Evolutionary conservation across 2,113 vertebrate species (phyloP).

Genomic region (Rhodinocichla rosea): DNA sequence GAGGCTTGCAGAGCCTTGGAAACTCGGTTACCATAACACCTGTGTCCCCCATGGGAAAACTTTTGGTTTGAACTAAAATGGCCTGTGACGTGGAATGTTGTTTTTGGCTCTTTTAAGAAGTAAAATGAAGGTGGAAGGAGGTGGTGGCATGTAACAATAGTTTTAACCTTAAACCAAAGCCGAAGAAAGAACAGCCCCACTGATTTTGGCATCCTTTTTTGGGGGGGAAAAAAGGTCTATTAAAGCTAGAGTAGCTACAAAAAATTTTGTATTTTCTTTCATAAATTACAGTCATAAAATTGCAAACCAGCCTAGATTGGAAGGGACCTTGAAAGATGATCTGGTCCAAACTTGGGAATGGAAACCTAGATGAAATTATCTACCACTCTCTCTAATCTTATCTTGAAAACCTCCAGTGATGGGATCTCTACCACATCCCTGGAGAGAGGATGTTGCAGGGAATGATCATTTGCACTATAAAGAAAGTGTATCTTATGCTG

Average conservation of each 20-base stretch:
- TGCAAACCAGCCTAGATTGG: neutral
- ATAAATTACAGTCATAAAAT: neutral
- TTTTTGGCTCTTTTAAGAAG: neutral
- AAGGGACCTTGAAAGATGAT: neutral
- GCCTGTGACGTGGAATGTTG: neutral
- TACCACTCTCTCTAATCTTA: neutral
- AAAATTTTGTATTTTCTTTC: neutral
- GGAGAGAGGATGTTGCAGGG: neutral
- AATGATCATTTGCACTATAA: neutral
- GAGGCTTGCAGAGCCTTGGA: neutral
- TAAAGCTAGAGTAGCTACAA: neutral
- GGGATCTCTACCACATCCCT: neutral
- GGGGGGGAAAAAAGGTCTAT: rapidly evolving
- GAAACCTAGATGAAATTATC: neutral
- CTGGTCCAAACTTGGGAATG: neutral
- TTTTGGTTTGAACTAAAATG: neutral
- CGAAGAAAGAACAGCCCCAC: neutral
- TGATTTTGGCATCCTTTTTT: neutral
- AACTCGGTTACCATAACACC: neutral
- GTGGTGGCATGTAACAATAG: neutral
- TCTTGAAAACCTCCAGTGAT: neutral
- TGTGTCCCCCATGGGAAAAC: neutral
- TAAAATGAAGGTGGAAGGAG: neutral
- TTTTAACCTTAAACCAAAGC: neutral
- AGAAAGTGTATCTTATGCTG: neutral